Percentiles rank a stretch among this genome's conserved stretches.
Evolutionary conservation across 2,797 vertebrate genomes (phyloP).

Genomic region (Acanthurus tractus): DNA sequence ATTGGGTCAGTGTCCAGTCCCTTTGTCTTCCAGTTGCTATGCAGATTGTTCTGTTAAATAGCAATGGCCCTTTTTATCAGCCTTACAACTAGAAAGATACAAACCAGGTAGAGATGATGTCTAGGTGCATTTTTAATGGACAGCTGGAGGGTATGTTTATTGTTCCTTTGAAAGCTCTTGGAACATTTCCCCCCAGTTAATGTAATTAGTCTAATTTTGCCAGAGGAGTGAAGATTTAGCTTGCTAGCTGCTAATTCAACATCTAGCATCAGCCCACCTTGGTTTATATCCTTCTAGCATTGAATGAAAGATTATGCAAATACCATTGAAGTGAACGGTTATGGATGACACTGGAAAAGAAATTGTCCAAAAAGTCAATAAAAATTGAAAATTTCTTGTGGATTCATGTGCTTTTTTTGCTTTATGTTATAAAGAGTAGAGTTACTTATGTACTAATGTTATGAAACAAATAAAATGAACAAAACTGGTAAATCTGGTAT

Average conservation of each 20-base stretch:
- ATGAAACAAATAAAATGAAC: background rate
- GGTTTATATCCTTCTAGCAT: constrained; percentile 81
- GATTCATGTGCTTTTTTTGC: background rate
- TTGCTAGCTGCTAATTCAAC: constrained; percentile 56
- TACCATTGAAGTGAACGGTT: constrained; percentile 88
- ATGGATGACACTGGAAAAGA: constrained; percentile 97
- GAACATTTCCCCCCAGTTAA: constrained; percentile 41
- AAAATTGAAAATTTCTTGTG: constrained; percentile 83
- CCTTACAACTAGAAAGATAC: constrained; percentile 93
- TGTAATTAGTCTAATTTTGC: constrained; percentile 47
- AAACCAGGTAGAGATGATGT: constrained; percentile 77
- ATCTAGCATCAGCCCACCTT: constrained; percentile 68
- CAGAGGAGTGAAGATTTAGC: constrained; percentile 54
- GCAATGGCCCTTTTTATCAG: constrained; percentile 92
- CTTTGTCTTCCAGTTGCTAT: constrained; percentile 92
- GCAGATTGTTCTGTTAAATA: constrained; percentile 86
- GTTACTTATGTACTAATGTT: background rate
- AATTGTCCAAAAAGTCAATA: constrained; percentile 89
- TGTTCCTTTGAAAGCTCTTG: constrained; percentile 38
- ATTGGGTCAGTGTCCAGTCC: constrained; percentile 87
- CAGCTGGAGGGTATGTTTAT: constrained; percentile 52
- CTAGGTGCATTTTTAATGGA: constrained; percentile 52
- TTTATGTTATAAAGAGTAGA: constrained; percentile 1
- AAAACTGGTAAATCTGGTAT: background rate
- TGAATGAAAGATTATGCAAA: constrained; percentile 92